Evolutionary conservation across 2,888 invertebrate species (phyloP).

Genomic region (Criorhina ranunculi): DNA sequence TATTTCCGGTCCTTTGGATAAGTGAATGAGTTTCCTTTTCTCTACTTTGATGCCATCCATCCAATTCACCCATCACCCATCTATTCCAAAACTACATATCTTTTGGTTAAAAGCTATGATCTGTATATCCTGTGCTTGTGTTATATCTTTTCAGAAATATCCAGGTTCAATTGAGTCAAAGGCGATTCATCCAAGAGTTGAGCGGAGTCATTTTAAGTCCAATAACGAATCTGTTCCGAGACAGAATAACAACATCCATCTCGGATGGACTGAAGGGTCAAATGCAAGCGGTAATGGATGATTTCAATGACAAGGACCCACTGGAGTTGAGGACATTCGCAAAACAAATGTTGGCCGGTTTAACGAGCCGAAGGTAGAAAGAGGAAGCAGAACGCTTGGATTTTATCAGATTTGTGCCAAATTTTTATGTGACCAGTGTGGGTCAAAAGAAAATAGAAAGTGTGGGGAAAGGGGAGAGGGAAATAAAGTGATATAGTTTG

Average conservation of each 20-base stretch:
- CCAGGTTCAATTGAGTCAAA: conserved; percentile 82
- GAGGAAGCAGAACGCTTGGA: neutral
- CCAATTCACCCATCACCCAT: neutral
- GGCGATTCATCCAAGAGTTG: conserved; percentile 81
- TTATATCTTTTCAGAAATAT: conserved; percentile 80
- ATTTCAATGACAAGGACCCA: conserved; percentile 83
- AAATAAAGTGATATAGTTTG: conserved; percentile 74
- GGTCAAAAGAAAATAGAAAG: neutral
- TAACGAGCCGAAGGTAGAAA: conserved; percentile 78
- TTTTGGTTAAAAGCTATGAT: conserved; percentile 16
- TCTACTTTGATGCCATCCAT: conserved; percentile 4
- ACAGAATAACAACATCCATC: conserved; percentile 83
- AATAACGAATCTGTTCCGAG: conserved; percentile 83
- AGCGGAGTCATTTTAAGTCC: conserved; percentile 83
- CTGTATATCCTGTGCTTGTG: conserved; percentile 4
- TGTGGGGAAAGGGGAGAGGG: conserved; percentile 13
- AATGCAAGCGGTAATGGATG: conserved; percentile 82
- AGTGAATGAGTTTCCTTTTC: conserved; percentile 56
- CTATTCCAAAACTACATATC: conserved; percentile 1
- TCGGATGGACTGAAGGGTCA: conserved; percentile 83
- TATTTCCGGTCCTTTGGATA: conserved; percentile 33
- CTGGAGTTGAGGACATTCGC: conserved; percentile 81
- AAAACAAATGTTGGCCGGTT: conserved; percentile 81
- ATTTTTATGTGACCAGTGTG: conserved; percentile 20
- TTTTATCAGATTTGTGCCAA: conserved; percentile 68